Conservation (phyloP, 2,797 vertebrate species). For the Chrysocyon brachyurus region DNA sequence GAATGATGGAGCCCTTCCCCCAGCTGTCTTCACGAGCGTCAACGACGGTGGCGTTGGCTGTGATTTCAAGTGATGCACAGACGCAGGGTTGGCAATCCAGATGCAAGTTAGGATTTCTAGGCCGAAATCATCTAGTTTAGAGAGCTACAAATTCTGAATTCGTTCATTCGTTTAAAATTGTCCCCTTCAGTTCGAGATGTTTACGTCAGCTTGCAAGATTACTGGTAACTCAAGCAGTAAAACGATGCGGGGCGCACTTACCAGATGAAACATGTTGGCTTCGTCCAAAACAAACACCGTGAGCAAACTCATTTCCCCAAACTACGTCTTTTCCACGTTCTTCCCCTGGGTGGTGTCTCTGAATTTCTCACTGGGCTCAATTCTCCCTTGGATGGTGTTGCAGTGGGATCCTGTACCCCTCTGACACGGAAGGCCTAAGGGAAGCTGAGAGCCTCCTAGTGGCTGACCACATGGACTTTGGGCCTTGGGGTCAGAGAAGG, state of each 20-base stretch:
- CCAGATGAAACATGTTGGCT: background rate
- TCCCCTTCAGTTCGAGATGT: background rate
- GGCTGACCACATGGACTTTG: background rate
- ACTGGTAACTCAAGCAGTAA: rapidly evolving
- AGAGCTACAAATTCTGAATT: background rate
- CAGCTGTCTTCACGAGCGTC: background rate
- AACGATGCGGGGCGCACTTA: rapidly evolving
- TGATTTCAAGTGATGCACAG: too few species aligned
- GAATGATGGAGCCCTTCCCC: background rate
- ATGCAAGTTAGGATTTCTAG: rapidly evolving
- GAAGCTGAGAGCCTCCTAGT: background rate
- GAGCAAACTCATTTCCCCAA: background rate
- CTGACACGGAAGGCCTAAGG: background rate
- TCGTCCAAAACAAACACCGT: background rate
- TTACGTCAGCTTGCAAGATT: rapidly evolving
- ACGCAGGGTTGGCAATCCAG: rapidly evolving
- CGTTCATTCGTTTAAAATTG: background rate
- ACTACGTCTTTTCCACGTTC: rapidly evolving
- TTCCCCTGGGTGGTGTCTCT: too few species aligned
- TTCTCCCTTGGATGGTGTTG: background rate
- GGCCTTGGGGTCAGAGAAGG: too few species aligned
- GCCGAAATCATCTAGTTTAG: background rate
- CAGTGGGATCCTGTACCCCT: background rate
- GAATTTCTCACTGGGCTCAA: background rate
- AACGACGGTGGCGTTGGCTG: rapidly evolving